Percentiles rank a stretch among this genome's conserved stretches.
These are phyloP conservation scores for Oryzias sinensis DNA, from an alignment of 2,797 vertebrate species.

Conservation along the genomic window DNA sequence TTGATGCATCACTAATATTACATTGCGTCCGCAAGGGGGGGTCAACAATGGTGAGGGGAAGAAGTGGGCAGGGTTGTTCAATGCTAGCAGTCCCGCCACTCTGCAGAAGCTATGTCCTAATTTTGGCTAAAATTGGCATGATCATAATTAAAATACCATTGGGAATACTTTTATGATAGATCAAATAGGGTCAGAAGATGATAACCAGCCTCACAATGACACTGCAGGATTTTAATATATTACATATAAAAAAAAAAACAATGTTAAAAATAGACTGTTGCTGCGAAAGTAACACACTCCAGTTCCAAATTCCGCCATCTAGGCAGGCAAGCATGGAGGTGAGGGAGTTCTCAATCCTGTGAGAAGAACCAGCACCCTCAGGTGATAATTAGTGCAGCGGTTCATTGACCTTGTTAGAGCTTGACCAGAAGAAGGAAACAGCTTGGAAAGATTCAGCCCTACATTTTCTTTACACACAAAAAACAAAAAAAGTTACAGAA, in stretches of 20 bases:
- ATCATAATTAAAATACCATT: too few relatives aligned
- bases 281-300: slow-evolving; percentile 9
- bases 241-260: background rate
- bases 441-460: slow-evolving; percentile 24
- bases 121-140: too few relatives aligned
- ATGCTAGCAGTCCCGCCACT: too few relatives aligned
- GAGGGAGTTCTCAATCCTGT: slow-evolving; percentile 19
- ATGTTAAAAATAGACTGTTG: background rate
- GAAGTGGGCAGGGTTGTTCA: too few relatives aligned
- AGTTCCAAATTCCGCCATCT: slow-evolving; percentile 21
- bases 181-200: too few relatives aligned
- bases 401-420: slow-evolving; percentile 51
- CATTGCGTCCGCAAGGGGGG: too few relatives aligned
- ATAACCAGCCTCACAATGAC: too few relatives aligned
- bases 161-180: too few relatives aligned
- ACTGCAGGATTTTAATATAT: too few relatives aligned
- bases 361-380: slow-evolving; percentile 42
- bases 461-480: slow-evolving; percentile 10
- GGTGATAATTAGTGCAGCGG: slow-evolving; percentile 63
- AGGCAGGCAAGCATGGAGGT: background rate
- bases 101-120: too few relatives aligned
- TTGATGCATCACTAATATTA: too few relatives aligned
- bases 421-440: slow-evolving; percentile 23
- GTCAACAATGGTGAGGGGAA: too few relatives aligned
- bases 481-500: background rate